Evolutionary conservation across 2,888 invertebrate species (phyloP).

Genomic region (Chouioia cunea): DNA sequence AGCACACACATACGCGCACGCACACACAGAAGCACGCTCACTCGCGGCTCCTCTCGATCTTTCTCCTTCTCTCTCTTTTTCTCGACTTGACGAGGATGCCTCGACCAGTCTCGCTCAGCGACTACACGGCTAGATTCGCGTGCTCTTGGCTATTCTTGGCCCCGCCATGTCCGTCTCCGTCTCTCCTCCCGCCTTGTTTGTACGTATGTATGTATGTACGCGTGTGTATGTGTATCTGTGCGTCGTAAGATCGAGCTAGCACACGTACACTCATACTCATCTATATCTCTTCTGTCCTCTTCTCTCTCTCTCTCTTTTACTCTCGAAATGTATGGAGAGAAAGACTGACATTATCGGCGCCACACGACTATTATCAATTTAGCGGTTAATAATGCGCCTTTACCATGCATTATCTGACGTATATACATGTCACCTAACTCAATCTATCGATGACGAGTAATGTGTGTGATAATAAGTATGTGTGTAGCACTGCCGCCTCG

Average conservation of each 20-base stretch:
- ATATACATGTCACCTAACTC: no score
- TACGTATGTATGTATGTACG: constrained; percentile 1
- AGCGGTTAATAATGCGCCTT: no score
- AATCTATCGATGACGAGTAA: no score
- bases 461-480: no score
- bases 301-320: no score
- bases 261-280: no score
- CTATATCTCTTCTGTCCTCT: no score
- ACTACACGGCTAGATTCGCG: constrained; percentile 59
- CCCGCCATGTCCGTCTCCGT: constrained; percentile 30
- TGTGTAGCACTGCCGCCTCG: no score
- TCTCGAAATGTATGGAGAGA: no score
- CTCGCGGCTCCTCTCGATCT: not conserved
- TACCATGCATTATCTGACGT: no score
- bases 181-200: constrained; percentile 1
- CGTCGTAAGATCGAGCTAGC: not conserved
- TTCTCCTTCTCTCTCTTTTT: constrained; percentile 9
- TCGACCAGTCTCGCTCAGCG: not conserved
- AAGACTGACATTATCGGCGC: no score
- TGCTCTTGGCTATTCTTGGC: constrained; percentile 63
- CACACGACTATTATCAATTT: no score
- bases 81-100: constrained; percentile 14
- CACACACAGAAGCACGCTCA: not conserved
- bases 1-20: not conserved
- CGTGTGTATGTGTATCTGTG: not conserved